phyloP scores from a whole-genome alignment of 2,797 vertebrate genomes.

The Microcaecilia unicolor region DNA sequence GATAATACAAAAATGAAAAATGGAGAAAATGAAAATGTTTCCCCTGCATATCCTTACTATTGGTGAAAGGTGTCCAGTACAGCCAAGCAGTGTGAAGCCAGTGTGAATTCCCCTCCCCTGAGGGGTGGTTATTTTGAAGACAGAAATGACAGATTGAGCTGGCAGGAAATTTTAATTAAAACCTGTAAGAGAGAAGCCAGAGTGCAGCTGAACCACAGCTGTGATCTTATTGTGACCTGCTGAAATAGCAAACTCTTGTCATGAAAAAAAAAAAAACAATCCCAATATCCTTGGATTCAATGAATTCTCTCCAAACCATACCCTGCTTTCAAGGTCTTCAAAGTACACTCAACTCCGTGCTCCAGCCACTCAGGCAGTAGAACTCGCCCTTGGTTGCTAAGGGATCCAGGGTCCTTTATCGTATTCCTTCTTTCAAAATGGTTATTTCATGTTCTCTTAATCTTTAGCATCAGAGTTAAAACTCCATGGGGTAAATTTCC shows the following conservation, averaged over 20 bases:
- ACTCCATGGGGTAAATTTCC: no score
- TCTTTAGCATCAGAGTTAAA: no score
- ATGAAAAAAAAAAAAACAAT: no score
- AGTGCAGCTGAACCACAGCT: conserved; percentile 22
- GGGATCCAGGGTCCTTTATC: conserved; percentile 45
- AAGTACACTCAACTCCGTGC: no score
- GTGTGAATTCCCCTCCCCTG: neutral
- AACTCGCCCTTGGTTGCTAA: conserved; percentile 68
- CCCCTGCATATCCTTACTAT: no score
- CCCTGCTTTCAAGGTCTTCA: conserved; percentile 23
- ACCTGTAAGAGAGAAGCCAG: conserved; percentile 27
- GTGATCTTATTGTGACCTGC: conserved; percentile 5
- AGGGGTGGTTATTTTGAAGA: conserved; percentile 15
- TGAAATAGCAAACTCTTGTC: conserved; percentile 11
- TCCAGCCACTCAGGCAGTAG: no score
- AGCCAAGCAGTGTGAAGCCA: neutral
- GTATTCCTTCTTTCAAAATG: conserved; percentile 13
- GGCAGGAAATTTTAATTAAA: conserved; percentile 50
- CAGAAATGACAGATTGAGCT: conserved; percentile 16
- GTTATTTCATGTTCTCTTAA: neutral
- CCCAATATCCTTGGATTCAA: conserved; percentile 12
- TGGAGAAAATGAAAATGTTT: no score
- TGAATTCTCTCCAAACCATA: conserved; percentile 23
- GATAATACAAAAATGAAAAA: no score
- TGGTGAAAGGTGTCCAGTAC: conserved; percentile 5